A percentile compares a stretch with the other conserved stretches of the same genome.
These are phyloP conservation scores for Chrysolina haemoptera DNA, from an alignment of 2,888 invertebrate species.

Conservation along the genomic window DNA sequence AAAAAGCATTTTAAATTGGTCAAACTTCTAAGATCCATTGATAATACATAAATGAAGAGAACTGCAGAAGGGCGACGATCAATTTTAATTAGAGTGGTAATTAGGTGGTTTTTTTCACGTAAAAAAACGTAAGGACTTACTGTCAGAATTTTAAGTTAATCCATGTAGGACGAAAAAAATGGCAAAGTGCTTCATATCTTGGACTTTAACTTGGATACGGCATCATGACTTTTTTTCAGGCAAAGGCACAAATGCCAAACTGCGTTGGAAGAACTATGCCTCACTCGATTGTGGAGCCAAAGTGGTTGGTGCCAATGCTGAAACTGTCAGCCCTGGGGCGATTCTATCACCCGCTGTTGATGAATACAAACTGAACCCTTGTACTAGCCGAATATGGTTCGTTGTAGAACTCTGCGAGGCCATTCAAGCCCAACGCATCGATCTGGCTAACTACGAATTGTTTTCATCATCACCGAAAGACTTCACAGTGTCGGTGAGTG, in stretches of 20 bases:
- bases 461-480: conserved; percentile 97
- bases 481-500: conserved; percentile 89
- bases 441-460: conserved; percentile 96
- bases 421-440: conserved; percentile 94
- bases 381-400: conserved; percentile 94
- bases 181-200: too few species aligned
- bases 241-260: conserved; percentile 53
- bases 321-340: conserved; percentile 89
- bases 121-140: too few species aligned
- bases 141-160: too few species aligned
- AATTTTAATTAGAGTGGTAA: too few species aligned
- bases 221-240: conserved; percentile 37
- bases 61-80: too few species aligned
- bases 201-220: not conserved
- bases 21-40: too few species aligned
- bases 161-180: too few species aligned
- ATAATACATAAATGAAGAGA: too few species aligned
- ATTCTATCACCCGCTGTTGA: conserved; percentile 92
- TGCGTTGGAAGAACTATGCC: conserved; percentile 91
- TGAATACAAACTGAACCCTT: conserved; percentile 98
- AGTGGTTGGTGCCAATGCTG: conserved; percentile 91
- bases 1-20: too few species aligned
- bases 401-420: conserved; percentile 98
- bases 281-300: conserved; percentile 98
- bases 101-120: too few species aligned